Evolutionary conservation across 2,113 vertebrate species (phyloP).

Genomic region (Colaptes auratus): DNA sequence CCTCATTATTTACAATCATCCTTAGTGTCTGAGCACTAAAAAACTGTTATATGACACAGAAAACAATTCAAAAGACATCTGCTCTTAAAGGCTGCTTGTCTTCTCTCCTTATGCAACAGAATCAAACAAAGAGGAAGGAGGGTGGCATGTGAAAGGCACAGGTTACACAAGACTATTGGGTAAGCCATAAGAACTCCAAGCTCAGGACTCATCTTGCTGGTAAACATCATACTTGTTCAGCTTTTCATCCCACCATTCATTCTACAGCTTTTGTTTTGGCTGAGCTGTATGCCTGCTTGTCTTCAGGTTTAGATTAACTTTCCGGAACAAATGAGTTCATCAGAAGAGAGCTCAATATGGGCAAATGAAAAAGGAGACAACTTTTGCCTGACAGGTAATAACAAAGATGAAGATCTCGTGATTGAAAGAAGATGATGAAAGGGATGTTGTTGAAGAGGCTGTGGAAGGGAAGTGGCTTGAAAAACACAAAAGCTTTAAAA

Average conservation of each 20-base stretch:
- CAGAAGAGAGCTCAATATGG: background rate
- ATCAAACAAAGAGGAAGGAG: background rate
- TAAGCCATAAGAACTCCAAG: background rate
- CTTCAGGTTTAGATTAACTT: background rate
- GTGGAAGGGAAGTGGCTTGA: background rate
- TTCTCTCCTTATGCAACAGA: rapidly evolving
- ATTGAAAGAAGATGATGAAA: background rate
- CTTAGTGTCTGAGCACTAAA: background rate
- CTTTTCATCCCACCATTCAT: background rate
- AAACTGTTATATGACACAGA: background rate
- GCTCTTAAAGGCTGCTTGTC: background rate
- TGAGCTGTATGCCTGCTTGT: background rate
- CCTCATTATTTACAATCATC: background rate
- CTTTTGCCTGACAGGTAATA: background rate
- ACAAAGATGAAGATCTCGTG: background rate
- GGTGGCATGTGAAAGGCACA: background rate
- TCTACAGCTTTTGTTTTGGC: background rate
- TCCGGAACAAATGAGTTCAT: background rate
- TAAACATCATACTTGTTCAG: background rate
- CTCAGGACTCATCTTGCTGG: background rate
- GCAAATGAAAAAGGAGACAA: background rate
- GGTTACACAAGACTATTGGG: background rate
- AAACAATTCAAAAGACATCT: background rate
- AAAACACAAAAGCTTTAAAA: background rate
- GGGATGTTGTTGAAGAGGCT: background rate